A percentile compares a stretch with the other conserved stretches of the same genome.
phyloP scores from a whole-genome alignment of 2,113 vertebrate species.

The Cyrtonyx montezumae region DNA sequence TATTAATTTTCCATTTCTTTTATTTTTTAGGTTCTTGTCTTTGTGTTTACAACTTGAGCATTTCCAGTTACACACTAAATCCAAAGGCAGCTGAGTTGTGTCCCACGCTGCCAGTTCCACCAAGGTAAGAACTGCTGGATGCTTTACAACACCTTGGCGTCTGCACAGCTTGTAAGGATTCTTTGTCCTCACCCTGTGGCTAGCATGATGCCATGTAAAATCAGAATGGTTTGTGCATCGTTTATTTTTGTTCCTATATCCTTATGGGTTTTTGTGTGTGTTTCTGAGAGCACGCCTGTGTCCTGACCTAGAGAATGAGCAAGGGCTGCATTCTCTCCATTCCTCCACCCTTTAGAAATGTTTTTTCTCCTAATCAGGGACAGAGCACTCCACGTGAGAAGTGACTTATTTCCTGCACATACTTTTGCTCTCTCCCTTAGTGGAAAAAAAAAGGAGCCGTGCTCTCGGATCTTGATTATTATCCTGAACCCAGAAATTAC shows the following conservation, averaged over 20 bases:
- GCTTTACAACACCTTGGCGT: background rate
- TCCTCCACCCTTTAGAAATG: background rate
- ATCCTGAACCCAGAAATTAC: background rate
- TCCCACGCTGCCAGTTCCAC: conserved; percentile 79
- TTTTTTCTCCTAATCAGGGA: background rate
- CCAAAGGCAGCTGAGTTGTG: conserved; percentile 72
- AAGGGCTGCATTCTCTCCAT: background rate
- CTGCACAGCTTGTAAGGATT: background rate
- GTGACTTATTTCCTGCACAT: background rate
- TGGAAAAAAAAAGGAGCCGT: background rate
- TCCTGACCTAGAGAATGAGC: background rate
- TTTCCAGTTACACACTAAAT: conserved; percentile 72
- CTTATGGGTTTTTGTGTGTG: background rate
- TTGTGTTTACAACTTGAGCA: conserved; percentile 77
- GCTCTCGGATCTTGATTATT: background rate
- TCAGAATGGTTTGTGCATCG: background rate
- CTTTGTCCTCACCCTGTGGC: background rate
- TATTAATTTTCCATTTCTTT: background rate
- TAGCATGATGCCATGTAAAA: background rate
- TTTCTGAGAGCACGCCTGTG: background rate
- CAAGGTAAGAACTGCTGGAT: conserved; percentile 72
- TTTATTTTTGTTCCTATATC: background rate
- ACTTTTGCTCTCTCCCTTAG: background rate
- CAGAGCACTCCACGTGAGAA: background rate
- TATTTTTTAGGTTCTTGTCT: conserved; percentile 77